phyloP scores from a whole-genome alignment of 1,140 invertebrate genomes.

The Sarcophaga bullata region DNA sequence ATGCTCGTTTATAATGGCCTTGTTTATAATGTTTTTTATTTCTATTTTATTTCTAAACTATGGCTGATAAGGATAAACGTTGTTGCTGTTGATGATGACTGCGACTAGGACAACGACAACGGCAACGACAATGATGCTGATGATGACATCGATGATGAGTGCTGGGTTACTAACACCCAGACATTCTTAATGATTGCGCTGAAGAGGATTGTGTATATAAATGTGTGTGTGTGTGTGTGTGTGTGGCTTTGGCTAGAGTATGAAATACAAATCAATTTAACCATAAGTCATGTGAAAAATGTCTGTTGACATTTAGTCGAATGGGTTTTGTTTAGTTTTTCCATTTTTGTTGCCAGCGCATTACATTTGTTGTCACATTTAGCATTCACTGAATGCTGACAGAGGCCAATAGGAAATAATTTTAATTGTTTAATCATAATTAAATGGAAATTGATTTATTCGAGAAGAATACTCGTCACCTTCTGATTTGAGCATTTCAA shows the following conservation, averaged over 20 bases:
- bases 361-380: conserved; percentile 1
- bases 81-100: not conserved
- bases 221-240: not conserved
- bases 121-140: not conserved
- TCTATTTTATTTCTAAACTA: not conserved
- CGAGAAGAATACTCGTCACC: too few species aligned
- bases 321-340: conserved; percentile 19
- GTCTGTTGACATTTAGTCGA: conserved; percentile 20
- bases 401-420: not conserved
- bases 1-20: not conserved
- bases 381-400: not conserved
- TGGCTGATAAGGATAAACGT: not conserved
- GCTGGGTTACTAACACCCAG: not conserved
- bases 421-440: too few species aligned
- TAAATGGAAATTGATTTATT: too few species aligned
- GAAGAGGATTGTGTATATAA: not conserved
- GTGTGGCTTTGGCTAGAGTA: not conserved
- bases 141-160: not conserved
- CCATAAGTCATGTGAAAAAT: conserved; percentile 24
- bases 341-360: not conserved
- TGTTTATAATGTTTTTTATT: not conserved
- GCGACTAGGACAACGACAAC: not conserved
- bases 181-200: not conserved
- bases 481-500: too few species aligned
- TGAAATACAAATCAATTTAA: conserved; percentile 23